phyloP scores from a whole-genome alignment of 1,140 invertebrate species.

The Lepidurus apus region DNA sequence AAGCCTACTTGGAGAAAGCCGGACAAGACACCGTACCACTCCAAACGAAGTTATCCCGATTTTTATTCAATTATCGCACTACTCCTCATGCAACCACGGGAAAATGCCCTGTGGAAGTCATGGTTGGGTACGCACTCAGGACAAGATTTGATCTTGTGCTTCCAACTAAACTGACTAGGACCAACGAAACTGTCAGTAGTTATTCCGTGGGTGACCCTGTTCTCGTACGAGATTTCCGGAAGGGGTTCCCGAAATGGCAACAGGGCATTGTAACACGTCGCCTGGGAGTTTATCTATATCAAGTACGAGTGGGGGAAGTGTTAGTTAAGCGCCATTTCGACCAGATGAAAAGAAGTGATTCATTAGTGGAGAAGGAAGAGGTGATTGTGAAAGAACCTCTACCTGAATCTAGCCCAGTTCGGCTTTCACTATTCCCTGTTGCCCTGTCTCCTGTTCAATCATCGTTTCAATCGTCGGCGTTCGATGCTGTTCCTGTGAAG shows the following conservation, averaged over 20 bases:
- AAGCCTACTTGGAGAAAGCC: not conserved
- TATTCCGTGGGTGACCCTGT: not conserved
- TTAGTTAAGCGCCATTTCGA: too few species aligned
- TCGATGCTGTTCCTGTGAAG: not conserved
- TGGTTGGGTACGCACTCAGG: not conserved
- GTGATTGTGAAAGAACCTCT: not conserved
- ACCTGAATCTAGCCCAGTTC: not conserved
- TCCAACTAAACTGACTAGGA: not conserved
- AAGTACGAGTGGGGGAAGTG: too few species aligned
- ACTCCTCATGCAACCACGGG: too few species aligned
- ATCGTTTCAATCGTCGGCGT: not conserved
- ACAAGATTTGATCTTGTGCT: not conserved
- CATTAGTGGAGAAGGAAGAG: not conserved
- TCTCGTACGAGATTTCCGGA: not conserved
- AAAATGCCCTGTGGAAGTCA: not conserved
- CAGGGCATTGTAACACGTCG: too few species aligned
- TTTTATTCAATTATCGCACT: too few species aligned
- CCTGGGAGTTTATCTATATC: too few species aligned
- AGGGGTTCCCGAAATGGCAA: not conserved
- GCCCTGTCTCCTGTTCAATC: not conserved
- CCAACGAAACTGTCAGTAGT: not conserved
- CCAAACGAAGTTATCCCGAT: conserved; percentile 23
- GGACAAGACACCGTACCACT: not conserved
- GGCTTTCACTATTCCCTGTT: not conserved
- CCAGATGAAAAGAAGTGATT: not conserved